Conservation (phyloP, 2,797 vertebrate genomes). For the Cyclopterus lumpus region DNA sequence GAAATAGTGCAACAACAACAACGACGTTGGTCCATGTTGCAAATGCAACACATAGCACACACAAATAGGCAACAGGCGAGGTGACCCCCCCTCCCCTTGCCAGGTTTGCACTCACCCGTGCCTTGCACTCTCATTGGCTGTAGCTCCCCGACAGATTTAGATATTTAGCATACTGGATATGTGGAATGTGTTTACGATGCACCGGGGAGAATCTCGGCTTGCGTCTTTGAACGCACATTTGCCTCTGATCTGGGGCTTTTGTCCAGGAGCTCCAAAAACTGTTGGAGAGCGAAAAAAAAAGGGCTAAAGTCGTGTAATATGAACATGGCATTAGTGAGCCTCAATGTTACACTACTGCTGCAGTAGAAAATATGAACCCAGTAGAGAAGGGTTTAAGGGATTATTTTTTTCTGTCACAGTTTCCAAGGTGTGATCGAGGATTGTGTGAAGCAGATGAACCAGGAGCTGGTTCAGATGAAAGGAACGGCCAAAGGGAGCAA, state of each 20-base stretch:
- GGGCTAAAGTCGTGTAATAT: background rate
- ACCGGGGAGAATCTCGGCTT: background rate
- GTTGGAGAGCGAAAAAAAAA: background rate
- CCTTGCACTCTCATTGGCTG: background rate
- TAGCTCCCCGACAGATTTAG: background rate
- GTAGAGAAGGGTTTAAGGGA: background rate
- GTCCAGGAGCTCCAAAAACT: background rate
- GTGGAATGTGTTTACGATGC: background rate
- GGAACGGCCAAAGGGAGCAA: conserved; percentile 88
- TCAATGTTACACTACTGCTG: background rate
- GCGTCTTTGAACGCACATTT: background rate
- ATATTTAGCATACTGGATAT: background rate
- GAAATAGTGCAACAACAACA: too few species aligned
- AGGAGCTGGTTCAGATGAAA: conserved; percentile 93
- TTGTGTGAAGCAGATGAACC: conserved; percentile 95
- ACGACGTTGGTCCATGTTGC: too few species aligned
- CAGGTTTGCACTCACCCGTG: too few species aligned
- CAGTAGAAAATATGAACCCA: background rate
- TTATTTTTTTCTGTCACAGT: conserved; percentile 74
- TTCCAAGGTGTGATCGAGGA: conserved; percentile 94
- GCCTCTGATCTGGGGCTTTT: background rate
- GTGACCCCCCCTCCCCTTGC: too few species aligned
- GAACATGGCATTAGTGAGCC: background rate
- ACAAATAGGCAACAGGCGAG: too few species aligned
- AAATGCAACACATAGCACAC: too few species aligned